Conservation (phyloP, 2,888 invertebrate genomes). For the Entomobrya proxima region DNA sequence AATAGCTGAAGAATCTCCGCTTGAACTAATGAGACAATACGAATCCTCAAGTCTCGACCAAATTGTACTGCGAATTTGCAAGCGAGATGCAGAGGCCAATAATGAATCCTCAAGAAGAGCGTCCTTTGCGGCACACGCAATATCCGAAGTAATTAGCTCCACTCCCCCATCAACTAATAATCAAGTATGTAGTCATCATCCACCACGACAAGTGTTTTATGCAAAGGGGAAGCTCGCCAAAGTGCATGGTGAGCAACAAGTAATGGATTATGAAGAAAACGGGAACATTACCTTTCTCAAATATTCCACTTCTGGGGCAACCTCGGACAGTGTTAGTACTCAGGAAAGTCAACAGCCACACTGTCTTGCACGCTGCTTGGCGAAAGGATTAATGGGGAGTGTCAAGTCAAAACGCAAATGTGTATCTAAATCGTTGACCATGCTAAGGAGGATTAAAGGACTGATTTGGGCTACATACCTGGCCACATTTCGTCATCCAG, state of each 20-base stretch:
- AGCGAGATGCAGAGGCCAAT: constrained; percentile 6
- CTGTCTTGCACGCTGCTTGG: neutral
- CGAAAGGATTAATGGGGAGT: constrained; percentile 21
- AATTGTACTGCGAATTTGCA: constrained; percentile 41
- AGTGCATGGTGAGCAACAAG: constrained; percentile 16
- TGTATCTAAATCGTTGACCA: neutral
- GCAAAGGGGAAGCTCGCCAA: constrained; percentile 20
- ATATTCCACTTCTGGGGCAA: constrained; percentile 25
- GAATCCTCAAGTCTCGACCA: constrained; percentile 34
- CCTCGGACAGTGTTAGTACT: neutral
- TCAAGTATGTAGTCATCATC: neutral
- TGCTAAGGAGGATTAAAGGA: constrained; percentile 10
- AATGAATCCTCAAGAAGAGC: neutral
- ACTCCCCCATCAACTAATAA: neutral
- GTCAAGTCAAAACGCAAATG: constrained; percentile 31
- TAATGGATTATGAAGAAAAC: neutral
- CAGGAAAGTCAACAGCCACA: neutral
- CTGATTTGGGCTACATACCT: constrained; percentile 46
- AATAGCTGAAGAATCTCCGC: constrained; percentile 47
- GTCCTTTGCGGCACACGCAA: neutral
- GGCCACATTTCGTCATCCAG: constrained; percentile 46
- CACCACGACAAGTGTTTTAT: constrained; percentile 10
- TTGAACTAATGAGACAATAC: constrained; percentile 25
- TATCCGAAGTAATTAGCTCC: constrained; percentile 14
- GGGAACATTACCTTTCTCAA: constrained; percentile 28